Percentiles rank a stretch among this genome's conserved stretches.
phyloP scores from a whole-genome alignment of 2,797 vertebrate species.

The Scomberomorus guttatus region DNA sequence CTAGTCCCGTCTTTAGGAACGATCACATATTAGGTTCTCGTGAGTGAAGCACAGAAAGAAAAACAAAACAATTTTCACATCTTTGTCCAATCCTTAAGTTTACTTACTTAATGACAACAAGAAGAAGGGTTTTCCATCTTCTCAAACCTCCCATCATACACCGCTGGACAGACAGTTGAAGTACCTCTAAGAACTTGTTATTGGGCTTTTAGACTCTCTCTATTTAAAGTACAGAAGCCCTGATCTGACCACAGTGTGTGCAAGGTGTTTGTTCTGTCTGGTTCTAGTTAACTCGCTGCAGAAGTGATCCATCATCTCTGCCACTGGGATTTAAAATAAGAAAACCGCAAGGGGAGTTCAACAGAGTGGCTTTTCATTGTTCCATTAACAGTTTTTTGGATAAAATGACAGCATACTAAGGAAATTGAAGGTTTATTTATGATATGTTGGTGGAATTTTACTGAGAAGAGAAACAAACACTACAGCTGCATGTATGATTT shows the following conservation, averaged over 20 bases:
- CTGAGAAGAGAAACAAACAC: conserved; percentile 12
- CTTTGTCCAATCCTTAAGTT: conserved; percentile 86
- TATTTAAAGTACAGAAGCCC: conserved; percentile 42
- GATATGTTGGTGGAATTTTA: not conserved
- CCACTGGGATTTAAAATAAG: not conserved
- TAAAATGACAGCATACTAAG: conserved; percentile 17
- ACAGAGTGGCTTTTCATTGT: conserved; percentile 53
- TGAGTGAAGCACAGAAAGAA: conserved; percentile 70
- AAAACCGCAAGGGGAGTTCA: not conserved
- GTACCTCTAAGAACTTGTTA: conserved; percentile 37
- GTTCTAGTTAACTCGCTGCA: conserved; percentile 3
- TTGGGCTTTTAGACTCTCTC: conserved; percentile 26
- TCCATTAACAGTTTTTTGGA: conserved; percentile 40
- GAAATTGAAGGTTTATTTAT: conserved; percentile 2
- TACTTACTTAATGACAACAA: conserved; percentile 18
- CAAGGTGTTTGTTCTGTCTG: conserved; percentile 41
- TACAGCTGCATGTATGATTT: conserved; percentile 18
- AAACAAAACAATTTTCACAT: conserved; percentile 84
- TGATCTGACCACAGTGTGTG: conserved; percentile 23
- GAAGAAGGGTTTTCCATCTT: not conserved
- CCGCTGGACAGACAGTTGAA: conserved; percentile 38
- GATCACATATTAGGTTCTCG: conserved; percentile 63
- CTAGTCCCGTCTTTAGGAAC: conserved; percentile 62
- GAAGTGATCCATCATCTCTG: conserved; percentile 35
- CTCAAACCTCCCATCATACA: conserved; percentile 27